Base-by-base conservation (phyloP, 1,140 invertebrate genomes). In the Zaprionus vittiger region DNA sequence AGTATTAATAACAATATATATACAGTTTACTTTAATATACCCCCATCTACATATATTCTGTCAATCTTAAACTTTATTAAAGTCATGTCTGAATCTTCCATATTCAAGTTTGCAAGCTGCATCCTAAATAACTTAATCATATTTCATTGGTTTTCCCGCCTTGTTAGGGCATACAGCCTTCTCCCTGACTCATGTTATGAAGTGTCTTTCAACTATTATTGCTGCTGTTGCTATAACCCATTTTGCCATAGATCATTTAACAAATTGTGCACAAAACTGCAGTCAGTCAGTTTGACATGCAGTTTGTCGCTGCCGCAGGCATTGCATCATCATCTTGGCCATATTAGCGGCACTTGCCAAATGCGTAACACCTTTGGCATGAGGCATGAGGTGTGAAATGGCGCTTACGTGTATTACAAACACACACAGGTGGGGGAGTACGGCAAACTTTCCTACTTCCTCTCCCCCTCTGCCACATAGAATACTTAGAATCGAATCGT, bases 271-370 rank as follows among this genome's bases (percentile, higher is more conserved):
- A 55, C 38, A 82, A 74, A 83, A 70, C 61, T 83, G 69, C 76
- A 80, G 67, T 71, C 74, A 78, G 59, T 59, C 63, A 57, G 67
- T 49, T 55, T 68, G 62, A 75, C 77, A 62, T 72, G 80, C 67
- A 69, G 76, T 79, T 80, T 55, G 66, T 41, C 52, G 49, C 9
- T 26, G 64, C 12, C 34, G 31, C 41, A 57, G 59, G 67, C 67
- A 86, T 86, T 86, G 83, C 83, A 83, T 87, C 83, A 87, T 52
- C 71, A 57, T 76, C 26, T 28, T 55, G 54, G 68, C 65, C 65
- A 73, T 71, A 71, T 76, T 68, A 52, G 64, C 62, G 73, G 63
- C 57, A 76, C 73, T 66, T 75, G 77, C 28, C 73, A 66, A 77
- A 79, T 76, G 77, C 77, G 67, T 79, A 77, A 79, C 74, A 72